Base-by-base conservation (phyloP, 2,113 vertebrate species). In the Actinemys pallida region DNA sequence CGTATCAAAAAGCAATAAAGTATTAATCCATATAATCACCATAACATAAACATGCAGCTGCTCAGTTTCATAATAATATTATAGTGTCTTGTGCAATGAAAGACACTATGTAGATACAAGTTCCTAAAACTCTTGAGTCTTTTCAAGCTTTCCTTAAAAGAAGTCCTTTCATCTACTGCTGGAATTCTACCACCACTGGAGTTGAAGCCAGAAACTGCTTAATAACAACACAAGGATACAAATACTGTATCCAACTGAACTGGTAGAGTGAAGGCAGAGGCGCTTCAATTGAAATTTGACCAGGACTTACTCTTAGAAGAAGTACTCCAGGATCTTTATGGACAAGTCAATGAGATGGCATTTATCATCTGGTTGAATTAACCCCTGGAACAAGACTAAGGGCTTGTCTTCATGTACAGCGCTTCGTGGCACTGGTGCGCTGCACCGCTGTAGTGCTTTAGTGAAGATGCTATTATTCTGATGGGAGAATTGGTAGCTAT, bases 241-340 rank as follows among this genome's bases (percentile, higher is more conserved):
- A 90, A 13, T 52, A 16, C 69, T 84, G 89, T 94, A 59, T 94
- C 75, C 13, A 3, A 54, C 5, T 84, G 72, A 29, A 62, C 56
- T 6, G 14, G 20, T 47, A n/a, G 81, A 83, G 89, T 90, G 8
- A 35, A 85, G 59, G 49, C 12, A 0, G 0, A 50, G 25, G 31
- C n/a, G 76, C 6, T 6, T 35, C 49, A 75, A n/a, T 84, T 75
- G 56, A 92, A 89, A 92, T 92, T 78, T 83, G 42, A 29, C 91
- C 82, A 75, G 65, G 45, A 65, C 16, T 90, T 87, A 8, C 53
- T 39, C 93, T 91, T 79, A 29, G 83, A 94, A 91, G 45, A 87
- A 50, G 86, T 65, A 83, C 86, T 90, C 86, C 88, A 83, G 81
- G 53, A 91, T 78, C 25, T 78, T 78, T 78, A 47, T 88, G 45